Evolutionary conservation across 1,140 invertebrate genomes (phyloP).

Genomic region (Conus betulinus): DNA sequence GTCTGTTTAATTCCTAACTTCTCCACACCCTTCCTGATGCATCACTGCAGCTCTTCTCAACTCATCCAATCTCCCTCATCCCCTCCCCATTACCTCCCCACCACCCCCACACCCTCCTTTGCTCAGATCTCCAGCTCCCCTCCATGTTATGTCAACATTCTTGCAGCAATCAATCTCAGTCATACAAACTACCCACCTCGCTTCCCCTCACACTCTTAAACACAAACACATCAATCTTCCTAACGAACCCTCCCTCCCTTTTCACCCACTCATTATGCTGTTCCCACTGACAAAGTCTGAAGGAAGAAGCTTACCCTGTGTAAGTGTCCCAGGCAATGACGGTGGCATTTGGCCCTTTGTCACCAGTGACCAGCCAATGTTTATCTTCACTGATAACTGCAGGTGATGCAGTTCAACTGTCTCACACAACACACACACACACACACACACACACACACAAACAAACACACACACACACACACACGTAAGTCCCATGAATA

Average conservation of each 20-base stretch:
- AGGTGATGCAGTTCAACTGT: slow-evolving; percentile 73
- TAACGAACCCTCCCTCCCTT: too few relatives aligned
- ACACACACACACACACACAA: neutral
- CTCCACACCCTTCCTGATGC: too few relatives aligned
- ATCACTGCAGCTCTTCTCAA: too few relatives aligned
- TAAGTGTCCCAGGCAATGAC: slow-evolving; percentile 75
- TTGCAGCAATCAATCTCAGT: too few relatives aligned
- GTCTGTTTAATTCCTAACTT: neutral
- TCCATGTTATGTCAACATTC: too few relatives aligned
- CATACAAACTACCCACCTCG: too few relatives aligned
- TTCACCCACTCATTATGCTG: too few relatives aligned
- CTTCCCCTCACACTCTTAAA: neutral
- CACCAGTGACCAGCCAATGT: slow-evolving; percentile 74
- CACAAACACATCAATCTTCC: neutral
- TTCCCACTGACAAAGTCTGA: neutral
- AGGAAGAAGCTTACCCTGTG: slow-evolving; percentile 60
- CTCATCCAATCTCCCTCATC: too few relatives aligned
- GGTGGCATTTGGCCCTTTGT: slow-evolving; percentile 71
- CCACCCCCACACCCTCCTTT: too few relatives aligned
- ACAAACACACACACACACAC: neutral
- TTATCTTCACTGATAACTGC: slow-evolving; percentile 74
- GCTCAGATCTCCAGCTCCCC: too few relatives aligned
- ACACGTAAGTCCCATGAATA: neutral
- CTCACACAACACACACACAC: slow-evolving; percentile 12
- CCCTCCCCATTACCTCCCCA: too few relatives aligned